Conservation (phyloP, 2,797 vertebrate species). For the Merluccius polli region DNA sequence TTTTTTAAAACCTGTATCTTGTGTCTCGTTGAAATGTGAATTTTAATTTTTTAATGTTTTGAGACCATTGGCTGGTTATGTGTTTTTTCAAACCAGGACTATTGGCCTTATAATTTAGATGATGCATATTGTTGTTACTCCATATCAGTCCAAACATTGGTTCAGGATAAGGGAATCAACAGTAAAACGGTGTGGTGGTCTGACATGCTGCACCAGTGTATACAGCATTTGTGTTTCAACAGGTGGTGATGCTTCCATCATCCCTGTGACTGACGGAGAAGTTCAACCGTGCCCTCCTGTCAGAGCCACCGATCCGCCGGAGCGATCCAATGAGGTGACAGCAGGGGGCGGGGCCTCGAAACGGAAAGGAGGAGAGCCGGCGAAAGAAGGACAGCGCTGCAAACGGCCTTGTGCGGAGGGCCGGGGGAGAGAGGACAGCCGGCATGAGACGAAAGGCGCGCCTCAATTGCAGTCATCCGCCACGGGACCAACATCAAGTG, state of each 20-base stretch:
- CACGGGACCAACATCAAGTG: not conserved
- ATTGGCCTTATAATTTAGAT: no score
- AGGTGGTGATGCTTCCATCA: constrained; percentile 96
- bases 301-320: constrained; percentile 12
- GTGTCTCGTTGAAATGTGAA: no score
- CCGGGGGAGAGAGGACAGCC: not conserved
- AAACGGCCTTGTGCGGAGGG: constrained; percentile 19
- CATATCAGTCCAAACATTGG: not conserved
- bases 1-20: no score
- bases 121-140: no score
- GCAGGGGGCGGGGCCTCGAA: constrained; percentile 40
- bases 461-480: not conserved
- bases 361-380: constrained; percentile 54
- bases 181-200: not conserved
- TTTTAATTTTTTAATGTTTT: no score
- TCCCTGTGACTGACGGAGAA: constrained; percentile 74
- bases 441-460: not conserved
- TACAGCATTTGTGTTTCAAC: constrained; percentile 17
- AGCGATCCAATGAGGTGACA: not conserved
- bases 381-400: not conserved
- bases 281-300: constrained; percentile 67
- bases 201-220: not conserved
- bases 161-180: not conserved
- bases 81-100: no score
- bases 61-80: no score